phyloP scores from a whole-genome alignment of 2,113 vertebrate species.

The Carassius carassius region DNA sequence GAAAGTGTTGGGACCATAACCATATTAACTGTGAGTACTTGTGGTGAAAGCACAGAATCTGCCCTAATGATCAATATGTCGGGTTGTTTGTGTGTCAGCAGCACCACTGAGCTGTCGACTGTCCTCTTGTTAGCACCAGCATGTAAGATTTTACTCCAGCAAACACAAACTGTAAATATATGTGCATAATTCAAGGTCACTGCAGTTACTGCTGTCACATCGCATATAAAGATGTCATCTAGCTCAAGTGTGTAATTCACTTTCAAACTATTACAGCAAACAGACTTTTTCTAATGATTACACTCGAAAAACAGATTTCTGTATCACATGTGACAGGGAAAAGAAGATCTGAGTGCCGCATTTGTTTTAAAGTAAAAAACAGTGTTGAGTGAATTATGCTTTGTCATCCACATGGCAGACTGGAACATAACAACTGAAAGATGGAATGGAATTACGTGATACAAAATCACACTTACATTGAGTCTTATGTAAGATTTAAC shows the following conservation, averaged over 20 bases:
- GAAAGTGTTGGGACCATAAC: background rate
- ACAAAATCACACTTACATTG: background rate
- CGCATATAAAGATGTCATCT: background rate
- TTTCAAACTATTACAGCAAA: background rate
- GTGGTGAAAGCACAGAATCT: background rate
- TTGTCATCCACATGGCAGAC: background rate
- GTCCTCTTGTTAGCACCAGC: conserved; percentile 1
- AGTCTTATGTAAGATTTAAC: background rate
- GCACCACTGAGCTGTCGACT: background rate
- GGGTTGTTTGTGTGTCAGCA: background rate
- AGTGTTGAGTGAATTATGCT: background rate
- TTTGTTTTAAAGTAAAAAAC: background rate
- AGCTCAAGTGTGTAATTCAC: background rate
- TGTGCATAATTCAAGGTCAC: conserved; percentile 6
- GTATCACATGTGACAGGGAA: background rate
- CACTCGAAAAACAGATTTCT: conserved; percentile 4
- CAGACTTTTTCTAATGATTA: conserved; percentile 9
- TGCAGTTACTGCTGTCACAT: background rate
- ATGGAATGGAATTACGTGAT: background rate
- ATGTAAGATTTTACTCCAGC: conserved; percentile 7
- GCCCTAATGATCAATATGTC: conserved; percentile 19
- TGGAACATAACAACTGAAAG: background rate
- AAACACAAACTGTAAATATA: background rate
- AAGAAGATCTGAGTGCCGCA: background rate
- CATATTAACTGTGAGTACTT: background rate